These are phyloP conservation scores for Sisor rabdophorus DNA, from an alignment of 2,113 vertebrate species.

Conservation along the genomic window DNA sequence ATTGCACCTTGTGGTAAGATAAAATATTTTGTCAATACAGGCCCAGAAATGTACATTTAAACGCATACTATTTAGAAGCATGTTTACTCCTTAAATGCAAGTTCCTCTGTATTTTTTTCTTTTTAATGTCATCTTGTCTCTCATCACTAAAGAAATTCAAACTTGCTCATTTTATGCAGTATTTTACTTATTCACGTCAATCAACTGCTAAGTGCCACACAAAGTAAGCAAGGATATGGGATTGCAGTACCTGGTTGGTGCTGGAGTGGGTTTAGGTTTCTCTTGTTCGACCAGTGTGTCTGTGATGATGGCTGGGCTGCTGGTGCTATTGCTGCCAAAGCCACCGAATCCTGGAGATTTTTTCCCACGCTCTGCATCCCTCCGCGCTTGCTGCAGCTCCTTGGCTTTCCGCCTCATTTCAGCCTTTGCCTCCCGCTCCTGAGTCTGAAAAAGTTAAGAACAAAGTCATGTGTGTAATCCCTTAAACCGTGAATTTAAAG, in stretches of 20 bases:
- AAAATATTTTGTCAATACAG: too few species aligned
- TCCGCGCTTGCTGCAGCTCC: conserved; percentile 81
- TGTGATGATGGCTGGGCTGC: conserved; percentile 72
- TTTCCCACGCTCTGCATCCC: conserved; percentile 82
- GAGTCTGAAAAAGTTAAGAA: conserved; percentile 66
- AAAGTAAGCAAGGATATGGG: not conserved
- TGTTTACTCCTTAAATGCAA: not conserved
- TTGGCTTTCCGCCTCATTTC: conserved; percentile 88
- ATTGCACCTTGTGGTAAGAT: too few species aligned
- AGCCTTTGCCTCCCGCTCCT: conserved; percentile 85
- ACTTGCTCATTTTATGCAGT: not conserved
- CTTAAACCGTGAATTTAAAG: too few species aligned
- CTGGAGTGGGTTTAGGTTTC: conserved; percentile 78
- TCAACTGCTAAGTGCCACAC: not conserved
- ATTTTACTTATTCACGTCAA: not conserved
- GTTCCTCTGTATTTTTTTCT: not conserved
- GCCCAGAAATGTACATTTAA: not conserved
- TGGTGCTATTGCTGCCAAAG: conserved; percentile 76
- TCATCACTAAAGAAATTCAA: not conserved
- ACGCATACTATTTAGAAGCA: not conserved
- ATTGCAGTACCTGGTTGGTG: conserved; percentile 69
- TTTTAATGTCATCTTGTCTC: not conserved
- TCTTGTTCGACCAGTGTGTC: conserved; percentile 80
- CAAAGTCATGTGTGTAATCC: too few species aligned
- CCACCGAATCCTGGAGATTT: conserved; percentile 81